Evolutionary conservation across 2,888 invertebrate species (phyloP), one percentile per base, ranked within the genome.

Genomic region (Drosophila meridiana): DNA sequence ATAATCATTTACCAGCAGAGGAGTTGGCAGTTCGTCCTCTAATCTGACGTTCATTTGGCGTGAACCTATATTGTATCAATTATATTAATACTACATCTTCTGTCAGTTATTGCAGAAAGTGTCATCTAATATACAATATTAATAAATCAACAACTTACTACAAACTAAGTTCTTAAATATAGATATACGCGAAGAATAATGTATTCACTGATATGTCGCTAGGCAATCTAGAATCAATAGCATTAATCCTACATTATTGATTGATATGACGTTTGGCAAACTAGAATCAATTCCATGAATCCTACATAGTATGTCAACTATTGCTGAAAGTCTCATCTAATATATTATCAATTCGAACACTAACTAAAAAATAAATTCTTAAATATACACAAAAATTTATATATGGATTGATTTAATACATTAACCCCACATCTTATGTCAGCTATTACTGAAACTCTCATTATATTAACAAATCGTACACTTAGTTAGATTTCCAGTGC

Each of bases 311-410:
- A 20, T 8, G 26, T 13, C 13, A 26, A 26, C 20, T 45, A 45
- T 45, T 45, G 45, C 26, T 9, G 9, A 26, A 11, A 11, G 7
- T 4, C 14, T 6, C 40, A 42, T n/a, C 11, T 5, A 45, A 26
- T 45, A 45, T 26, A 42, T 42, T 5, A 42, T 8, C 1, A 20
- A n/a, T 9, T 5, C 13, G 5, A 47, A 26, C 13, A 6, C 26
- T 13, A 28, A 11, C 26, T 14, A 42, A 42, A 14, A 42, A 0
- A 43, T 43, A 47, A 28, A 2, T 6, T 20, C 20, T 20, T 20
- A 20, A 2, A 0, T 13, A 6, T 26, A 28, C 3, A 6, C 26
- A 26, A 0, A 13, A 0, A 13, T 6, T 0, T 13, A 26, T 28
- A 47, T 47, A 4, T 48, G 30, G 36, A 53, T 13, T 26, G 20